Conservation (phyloP, 2,888 invertebrate genomes). For the Eilema griseolum region DNA sequence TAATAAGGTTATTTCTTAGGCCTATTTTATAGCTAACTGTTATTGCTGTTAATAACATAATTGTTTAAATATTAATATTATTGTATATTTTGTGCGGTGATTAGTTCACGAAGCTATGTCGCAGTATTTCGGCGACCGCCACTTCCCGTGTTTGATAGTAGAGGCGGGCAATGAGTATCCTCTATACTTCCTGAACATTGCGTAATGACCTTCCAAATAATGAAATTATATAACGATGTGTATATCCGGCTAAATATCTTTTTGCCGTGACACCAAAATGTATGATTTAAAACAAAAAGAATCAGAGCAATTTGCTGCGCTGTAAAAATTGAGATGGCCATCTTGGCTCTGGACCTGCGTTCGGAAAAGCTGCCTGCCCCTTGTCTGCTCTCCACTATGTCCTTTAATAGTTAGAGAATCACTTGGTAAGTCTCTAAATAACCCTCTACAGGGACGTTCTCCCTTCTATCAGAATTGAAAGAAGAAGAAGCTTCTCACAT, state of each 20-base stretch:
- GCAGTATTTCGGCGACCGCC: constrained; percentile 42
- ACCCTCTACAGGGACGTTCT: too few relatives aligned
- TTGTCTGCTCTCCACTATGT: too few relatives aligned
- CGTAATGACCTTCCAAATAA: constrained; percentile 63
- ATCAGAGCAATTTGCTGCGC: background rate
- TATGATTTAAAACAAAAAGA: background rate
- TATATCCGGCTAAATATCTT: constrained; percentile 21
- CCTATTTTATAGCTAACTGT: background rate
- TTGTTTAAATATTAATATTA: background rate
- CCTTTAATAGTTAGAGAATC: too few relatives aligned
- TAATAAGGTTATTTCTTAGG: background rate
- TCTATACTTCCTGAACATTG: constrained; percentile 71
- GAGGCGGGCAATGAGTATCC: constrained; percentile 62
- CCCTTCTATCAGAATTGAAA: too few relatives aligned
- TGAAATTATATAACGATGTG: constrained; percentile 33
- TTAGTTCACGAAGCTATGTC: constrained; percentile 28
- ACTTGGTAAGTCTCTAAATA: too few relatives aligned
- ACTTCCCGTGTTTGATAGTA: constrained; percentile 74
- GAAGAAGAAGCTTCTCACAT: too few relatives aligned
- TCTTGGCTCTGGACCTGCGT: too few relatives aligned
- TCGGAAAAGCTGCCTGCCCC: too few relatives aligned
- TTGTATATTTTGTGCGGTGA: constrained; percentile 4
- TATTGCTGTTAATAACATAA: background rate
- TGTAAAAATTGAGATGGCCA: too few relatives aligned
- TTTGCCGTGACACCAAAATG: background rate